Evolutionary conservation across 2,888 invertebrate species (phyloP).

Genomic region (Trissonchulus latispiculum): DNA sequence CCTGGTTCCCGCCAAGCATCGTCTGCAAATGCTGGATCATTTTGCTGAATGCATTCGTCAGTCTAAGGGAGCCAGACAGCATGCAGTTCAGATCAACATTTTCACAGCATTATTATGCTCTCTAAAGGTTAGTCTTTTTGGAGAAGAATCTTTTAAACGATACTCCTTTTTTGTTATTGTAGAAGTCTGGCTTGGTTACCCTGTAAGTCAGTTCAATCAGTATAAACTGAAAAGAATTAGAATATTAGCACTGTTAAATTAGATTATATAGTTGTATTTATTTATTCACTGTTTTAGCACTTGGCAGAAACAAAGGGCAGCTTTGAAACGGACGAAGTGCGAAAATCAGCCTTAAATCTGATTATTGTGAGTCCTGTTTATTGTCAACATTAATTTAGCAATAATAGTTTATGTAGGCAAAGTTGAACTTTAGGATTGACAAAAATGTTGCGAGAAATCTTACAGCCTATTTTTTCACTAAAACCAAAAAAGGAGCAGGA

Average conservation of each 20-base stretch:
- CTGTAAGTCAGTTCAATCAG: too few species aligned
- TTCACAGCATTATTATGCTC: constrained; percentile 84
- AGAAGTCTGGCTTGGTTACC: too few species aligned
- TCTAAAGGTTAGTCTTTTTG: constrained; percentile 58
- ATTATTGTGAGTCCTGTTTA: constrained; percentile 57
- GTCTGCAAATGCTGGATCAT: constrained; percentile 92
- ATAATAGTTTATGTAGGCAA: constrained; percentile 13
- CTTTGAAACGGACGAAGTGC: constrained; percentile 78
- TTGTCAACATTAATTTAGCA: constrained; percentile 19
- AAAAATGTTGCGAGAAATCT: background rate
- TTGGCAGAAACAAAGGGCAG: constrained; percentile 71
- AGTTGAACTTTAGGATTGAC: background rate
- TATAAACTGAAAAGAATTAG: too few species aligned
- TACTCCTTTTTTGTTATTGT: too few species aligned
- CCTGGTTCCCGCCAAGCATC: constrained; percentile 84
- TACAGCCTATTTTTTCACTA: background rate
- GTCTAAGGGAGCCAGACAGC: constrained; percentile 80
- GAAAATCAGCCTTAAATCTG: constrained; percentile 61
- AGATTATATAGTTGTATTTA: too few species aligned
- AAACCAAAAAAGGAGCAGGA: too few species aligned
- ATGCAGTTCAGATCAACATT: constrained; percentile 90
- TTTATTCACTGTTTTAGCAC: too few species aligned
- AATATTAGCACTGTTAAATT: too few species aligned
- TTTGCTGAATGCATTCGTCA: constrained; percentile 82
- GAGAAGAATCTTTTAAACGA: too few species aligned